phyloP scores from a whole-genome alignment of 2,888 invertebrate species.

The Amblyteles armatorius region DNA sequence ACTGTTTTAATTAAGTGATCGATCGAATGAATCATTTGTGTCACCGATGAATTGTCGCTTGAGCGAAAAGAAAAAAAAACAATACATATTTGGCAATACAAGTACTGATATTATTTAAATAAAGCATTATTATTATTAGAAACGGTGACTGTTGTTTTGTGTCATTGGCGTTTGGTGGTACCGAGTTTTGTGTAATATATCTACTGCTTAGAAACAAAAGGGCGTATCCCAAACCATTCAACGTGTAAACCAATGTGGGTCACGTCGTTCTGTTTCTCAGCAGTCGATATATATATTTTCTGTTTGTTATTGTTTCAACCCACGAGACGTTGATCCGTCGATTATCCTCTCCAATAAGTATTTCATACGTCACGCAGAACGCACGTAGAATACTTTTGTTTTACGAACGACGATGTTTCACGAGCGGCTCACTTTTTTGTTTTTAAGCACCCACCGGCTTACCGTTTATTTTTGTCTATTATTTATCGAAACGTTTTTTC shows the following conservation, averaged over 20 bases:
- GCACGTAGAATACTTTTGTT: constrained; percentile 54
- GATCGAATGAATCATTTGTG: constrained; percentile 50
- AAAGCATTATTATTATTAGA: constrained; percentile 72
- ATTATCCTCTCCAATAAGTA: neutral
- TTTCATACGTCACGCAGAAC: constrained; percentile 42
- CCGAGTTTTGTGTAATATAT: constrained; percentile 56
- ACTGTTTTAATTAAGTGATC: constrained; percentile 59
- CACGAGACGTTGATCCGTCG: neutral
- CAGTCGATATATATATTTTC: neutral
- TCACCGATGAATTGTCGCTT: constrained; percentile 60
- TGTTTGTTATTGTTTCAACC: neutral
- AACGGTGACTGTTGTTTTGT: constrained; percentile 51
- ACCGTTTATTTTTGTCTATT: constrained; percentile 48
- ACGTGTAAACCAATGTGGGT: neutral
- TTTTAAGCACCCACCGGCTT: constrained; percentile 25
- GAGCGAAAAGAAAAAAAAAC: constrained; percentile 40
- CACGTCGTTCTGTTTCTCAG: neutral
- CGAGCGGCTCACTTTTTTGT: constrained; percentile 28
- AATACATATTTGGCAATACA: constrained; percentile 73
- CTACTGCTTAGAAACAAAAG: neutral
- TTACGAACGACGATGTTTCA: constrained; percentile 24
- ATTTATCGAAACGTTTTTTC: constrained; percentile 71
- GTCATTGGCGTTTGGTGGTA: constrained; percentile 58
- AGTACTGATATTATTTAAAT: constrained; percentile 73
- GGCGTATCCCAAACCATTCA: neutral